Base-by-base conservation (phyloP, 2,888 invertebrate species). In the Drosophila cracens region DNA sequence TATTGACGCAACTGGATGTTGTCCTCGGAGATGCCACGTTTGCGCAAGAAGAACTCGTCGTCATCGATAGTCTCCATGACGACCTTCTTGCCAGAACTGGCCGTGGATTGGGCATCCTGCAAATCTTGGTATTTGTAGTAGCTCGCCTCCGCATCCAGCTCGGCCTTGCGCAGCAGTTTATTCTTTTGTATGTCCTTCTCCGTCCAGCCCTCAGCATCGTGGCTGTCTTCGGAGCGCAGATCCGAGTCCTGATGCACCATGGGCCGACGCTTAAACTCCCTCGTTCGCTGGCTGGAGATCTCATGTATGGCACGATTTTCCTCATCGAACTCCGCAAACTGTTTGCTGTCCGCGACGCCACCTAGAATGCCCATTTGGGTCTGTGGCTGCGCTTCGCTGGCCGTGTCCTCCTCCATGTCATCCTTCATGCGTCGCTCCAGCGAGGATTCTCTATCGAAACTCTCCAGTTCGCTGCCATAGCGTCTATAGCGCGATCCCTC, bases 51-150 rank as follows among this genome's bases (percentile, higher is more conserved):
- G 94, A 97, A 97, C 93, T 97, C 97, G 92, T 97, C 97, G 51
- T 97, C 96, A 91, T 97, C 96, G 79, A 97, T 96, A 94, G 97
- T 97, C 93, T 97, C 97, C 87, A 97, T 95, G 4, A 97, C 96
- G 0, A 96, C 95, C 59, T 94, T 94, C 59, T 95, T 93, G 52
- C 94, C 94, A 0, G 95, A 95, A 77, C 95, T 95, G 2, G 94
- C 94, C 2, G 95, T 95, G 0, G 95, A 95, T 63, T 94, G 95
- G 2, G 93, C 93, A 70, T 95, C 95, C 57, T 94, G 94, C n/a
- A 81, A 73, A 4, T 83, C 82, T 16, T 87, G 87, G 64, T 90
- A 91, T 52, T 91, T 92, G 31, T 90, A 81, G 69, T 90, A 91
- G 52, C 91, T 92, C 1, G 87, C 92, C 93, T 92, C 92, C 0